Conservation (phyloP, 2,113 vertebrate species). For the Sisor rabdophorus region DNA sequence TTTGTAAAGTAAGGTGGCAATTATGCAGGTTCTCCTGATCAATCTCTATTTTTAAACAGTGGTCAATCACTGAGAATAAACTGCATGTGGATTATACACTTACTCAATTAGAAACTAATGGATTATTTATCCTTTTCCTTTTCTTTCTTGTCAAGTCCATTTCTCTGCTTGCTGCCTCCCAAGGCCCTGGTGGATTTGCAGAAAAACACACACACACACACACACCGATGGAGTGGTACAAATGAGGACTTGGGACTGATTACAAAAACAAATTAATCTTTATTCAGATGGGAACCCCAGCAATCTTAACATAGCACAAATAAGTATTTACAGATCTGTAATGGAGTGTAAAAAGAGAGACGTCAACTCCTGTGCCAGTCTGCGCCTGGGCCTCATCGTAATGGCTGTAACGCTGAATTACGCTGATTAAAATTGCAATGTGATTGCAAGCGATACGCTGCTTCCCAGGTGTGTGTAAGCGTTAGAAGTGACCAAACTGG, state of each 20-base stretch:
- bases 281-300: constrained; percentile 52
- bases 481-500: constrained; percentile 18
- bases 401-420: constrained; percentile 12
- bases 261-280: constrained; percentile 60
- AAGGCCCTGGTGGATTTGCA: constrained; percentile 45
- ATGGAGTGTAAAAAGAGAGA: constrained; percentile 44
- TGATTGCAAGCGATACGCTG: constrained; percentile 40
- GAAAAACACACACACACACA: neutral
- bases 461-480: constrained; percentile 39
- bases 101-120: constrained; percentile 53
- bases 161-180: constrained; percentile 40
- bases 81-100: constrained; percentile 47
- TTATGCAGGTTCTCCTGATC: constrained; percentile 40
- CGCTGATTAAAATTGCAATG: constrained; percentile 46
- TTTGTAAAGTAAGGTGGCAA: constrained; percentile 41
- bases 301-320: constrained; percentile 55
- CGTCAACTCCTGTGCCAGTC: constrained; percentile 40
- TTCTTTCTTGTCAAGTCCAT: constrained; percentile 40
- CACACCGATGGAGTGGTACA: too few relatives aligned
- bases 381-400: constrained; percentile 35
- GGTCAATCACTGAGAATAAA: constrained; percentile 32
- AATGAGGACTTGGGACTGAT: constrained; percentile 51
- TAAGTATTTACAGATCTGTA: constrained; percentile 55
- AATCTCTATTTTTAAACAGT: constrained; percentile 21
- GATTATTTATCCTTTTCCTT: constrained; percentile 28